Percentiles rank a stretch among this genome's conserved stretches.
Conservation (phyloP, 2,797 vertebrate species). For the Phataginus tricuspis region DNA sequence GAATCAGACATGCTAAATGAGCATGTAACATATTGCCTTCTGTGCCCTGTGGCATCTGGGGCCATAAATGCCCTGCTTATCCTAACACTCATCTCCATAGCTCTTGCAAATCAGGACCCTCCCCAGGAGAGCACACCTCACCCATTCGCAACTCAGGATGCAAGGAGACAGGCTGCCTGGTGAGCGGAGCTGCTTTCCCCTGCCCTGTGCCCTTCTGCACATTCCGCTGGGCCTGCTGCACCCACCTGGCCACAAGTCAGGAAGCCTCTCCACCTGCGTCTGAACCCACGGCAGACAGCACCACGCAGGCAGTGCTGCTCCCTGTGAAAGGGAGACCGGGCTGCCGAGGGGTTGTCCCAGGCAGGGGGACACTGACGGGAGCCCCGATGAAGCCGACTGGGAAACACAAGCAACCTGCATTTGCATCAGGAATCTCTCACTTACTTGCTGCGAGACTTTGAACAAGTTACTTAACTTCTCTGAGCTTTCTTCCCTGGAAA, state of each 20-base stretch:
- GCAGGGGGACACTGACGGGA: neutral
- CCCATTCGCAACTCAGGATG: slow-evolving; percentile 37
- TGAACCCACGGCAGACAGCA: neutral
- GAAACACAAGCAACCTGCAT: neutral
- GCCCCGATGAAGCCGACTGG: neutral
- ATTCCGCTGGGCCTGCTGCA: neutral
- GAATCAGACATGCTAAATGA: slow-evolving; percentile 70
- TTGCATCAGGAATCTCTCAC: neutral
- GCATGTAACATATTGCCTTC: slow-evolving; percentile 74
- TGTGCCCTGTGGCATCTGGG: slow-evolving; percentile 72
- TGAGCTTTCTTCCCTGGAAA: neutral
- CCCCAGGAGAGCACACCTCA: neutral
- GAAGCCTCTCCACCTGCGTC: neutral
- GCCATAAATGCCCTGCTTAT: slow-evolving; percentile 75
- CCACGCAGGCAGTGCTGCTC: neutral
- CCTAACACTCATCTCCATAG: slow-evolving; percentile 63
- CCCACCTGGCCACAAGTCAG: neutral
- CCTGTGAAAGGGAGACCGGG: neutral
- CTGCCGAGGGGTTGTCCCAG: neutral
- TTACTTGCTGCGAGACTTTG: neutral
- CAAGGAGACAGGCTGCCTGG: slow-evolving; percentile 12
- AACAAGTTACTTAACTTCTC: neutral
- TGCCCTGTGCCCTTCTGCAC: neutral
- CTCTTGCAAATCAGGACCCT: slow-evolving; percentile 65
- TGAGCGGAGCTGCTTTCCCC: neutral